These are phyloP conservation scores for Euura saliciscinereae DNA, from an alignment of 1,140 invertebrate genomes.

Conservation along the genomic window DNA sequence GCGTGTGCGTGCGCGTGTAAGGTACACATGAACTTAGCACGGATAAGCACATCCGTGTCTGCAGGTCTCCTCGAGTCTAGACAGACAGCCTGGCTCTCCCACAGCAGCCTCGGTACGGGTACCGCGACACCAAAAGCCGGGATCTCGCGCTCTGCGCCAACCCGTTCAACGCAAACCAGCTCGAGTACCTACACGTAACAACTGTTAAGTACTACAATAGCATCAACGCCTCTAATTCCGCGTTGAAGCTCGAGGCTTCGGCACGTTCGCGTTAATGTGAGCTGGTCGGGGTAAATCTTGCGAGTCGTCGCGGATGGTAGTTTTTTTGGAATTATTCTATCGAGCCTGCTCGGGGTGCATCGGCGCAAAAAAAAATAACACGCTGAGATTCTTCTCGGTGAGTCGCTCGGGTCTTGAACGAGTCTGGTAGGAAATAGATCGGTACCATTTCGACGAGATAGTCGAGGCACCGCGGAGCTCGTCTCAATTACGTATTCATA, in stretches of 20 bases:
- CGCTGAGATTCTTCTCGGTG: too few species aligned
- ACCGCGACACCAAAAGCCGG: neutral
- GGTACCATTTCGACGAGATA: slow-evolving; percentile 9
- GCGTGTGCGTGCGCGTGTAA: neutral
- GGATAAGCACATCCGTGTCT: slow-evolving; percentile 35
- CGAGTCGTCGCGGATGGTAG: too few species aligned
- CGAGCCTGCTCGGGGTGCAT: neutral
- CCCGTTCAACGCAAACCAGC: neutral
- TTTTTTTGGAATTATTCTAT: too few species aligned
- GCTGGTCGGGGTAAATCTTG: too few species aligned
- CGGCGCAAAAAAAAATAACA: too few species aligned
- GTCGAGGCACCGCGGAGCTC: neutral
- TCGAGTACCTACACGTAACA: slow-evolving; percentile 33
- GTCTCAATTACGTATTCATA: slow-evolving; percentile 47
- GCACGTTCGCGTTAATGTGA: too few species aligned
- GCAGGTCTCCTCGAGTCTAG: slow-evolving; percentile 34
- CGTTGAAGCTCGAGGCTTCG: slow-evolving; percentile 44
- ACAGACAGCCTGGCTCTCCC: slow-evolving; percentile 30
- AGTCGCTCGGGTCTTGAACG: too few species aligned
- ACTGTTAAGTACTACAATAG: slow-evolving; percentile 50
- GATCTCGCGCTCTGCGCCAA: neutral
- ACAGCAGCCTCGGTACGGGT: slow-evolving; percentile 18
- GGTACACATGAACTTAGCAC: neutral
- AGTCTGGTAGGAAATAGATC: neutral
- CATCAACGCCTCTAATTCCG: slow-evolving; percentile 48